Base-by-base conservation (phyloP, 2,797 vertebrate species). In the Apodemus agrarius region DNA sequence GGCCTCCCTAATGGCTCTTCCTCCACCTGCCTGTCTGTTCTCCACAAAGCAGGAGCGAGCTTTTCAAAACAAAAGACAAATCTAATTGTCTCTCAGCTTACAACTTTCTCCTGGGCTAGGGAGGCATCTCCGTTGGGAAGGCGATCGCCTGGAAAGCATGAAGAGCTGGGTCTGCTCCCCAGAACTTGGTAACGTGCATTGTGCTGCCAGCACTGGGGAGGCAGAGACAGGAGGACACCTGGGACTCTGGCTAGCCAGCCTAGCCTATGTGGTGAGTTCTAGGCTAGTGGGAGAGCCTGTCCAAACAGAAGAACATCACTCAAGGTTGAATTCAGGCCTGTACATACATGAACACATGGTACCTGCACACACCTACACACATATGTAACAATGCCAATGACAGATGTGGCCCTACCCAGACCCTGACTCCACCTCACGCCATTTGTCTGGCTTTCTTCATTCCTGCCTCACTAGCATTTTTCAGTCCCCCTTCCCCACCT, bases 361-460 rank as follows among this genome's bases (percentile, higher is more conserved):
- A 69, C 40, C 61, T 69, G 19, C 43, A 67, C 11, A n/a, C 6
- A 0, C 69, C 4, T 11, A 37, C 46, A 86, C 65, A 87, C 22
- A 72, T 37, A 69, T 29, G 6, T 54, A 87, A 12, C 49, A 31
- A 26, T 24, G 7, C 34, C 72, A 43, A 8, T 0, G 11, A 34
- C 1, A 21, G 65, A 34, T 6, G 31, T 29, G 40, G 63, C 14
- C 29, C 78, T 24, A 2, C 37, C 7, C n/a, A 49, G 16, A 5
- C 46, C 24, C 29, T 5, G 1, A 0, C 11, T 82, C 19, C 0
- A 10, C 31, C 46, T n/a, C 61, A 34, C 1, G 2, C 8, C n/a
- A 34, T 3, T 12, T 9, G 21, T 13, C 49, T 34, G 14, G 12
- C 24, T 9, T 34, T 79, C 75, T 90, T 43, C n/a, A 22, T 31